Conservation (phyloP, 2,113 vertebrate species). For the Clinocottus analis region DNA sequence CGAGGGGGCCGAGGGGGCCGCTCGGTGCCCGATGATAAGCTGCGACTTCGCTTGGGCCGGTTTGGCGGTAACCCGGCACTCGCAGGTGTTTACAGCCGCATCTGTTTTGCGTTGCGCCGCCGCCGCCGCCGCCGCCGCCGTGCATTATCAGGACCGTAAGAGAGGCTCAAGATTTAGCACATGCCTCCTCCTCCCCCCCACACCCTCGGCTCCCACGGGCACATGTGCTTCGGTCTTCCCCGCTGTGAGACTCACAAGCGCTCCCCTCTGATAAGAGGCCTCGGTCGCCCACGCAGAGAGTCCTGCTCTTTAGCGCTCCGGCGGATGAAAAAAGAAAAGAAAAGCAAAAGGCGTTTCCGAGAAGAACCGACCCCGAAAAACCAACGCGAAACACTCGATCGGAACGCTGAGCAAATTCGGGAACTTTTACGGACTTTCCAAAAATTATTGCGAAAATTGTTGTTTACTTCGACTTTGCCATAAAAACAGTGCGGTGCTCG, state of each 20-base stretch:
- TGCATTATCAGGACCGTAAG: constrained; percentile 50
- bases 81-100: constrained; percentile 83
- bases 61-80: constrained; percentile 69
- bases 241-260: neutral
- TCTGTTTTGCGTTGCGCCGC: constrained; percentile 75
- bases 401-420: constrained; percentile 10
- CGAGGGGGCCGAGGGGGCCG: constrained; percentile 63
- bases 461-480: constrained; percentile 16
- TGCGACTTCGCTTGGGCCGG: constrained; percentile 54
- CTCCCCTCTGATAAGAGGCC: constrained; percentile 8
- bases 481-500: constrained; percentile 31
- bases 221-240: constrained; percentile 47
- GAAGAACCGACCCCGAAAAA: constrained; percentile 33
- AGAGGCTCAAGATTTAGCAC: constrained; percentile 54
- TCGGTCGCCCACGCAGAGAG: neutral
- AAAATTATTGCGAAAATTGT: constrained; percentile 30
- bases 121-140: constrained; percentile 43
- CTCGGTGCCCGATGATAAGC: constrained; percentile 72
- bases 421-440: constrained; percentile 40
- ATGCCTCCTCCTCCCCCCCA: too few species aligned
- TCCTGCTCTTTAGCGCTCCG: neutral
- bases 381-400: neutral
- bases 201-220: constrained; percentile 24
- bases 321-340: constrained; percentile 16
- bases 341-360: neutral